Evolutionary conservation across 2,888 invertebrate genomes (phyloP), one percentile per base, ranked within the genome.

Genomic region (Odontocolon sp.): DNA sequence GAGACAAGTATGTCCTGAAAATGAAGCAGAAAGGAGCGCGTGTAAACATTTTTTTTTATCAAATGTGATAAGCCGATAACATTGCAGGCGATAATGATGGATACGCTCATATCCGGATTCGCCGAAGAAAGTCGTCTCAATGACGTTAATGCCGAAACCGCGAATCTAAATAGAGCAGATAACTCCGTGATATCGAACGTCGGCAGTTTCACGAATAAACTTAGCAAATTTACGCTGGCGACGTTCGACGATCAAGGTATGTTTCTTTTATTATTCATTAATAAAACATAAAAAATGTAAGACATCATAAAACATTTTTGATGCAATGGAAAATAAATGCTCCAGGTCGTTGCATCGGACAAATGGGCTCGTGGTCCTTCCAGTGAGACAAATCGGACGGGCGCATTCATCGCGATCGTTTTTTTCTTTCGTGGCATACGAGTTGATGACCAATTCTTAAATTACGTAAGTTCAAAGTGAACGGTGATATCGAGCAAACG

Each of bases 171-270:
- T 77, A 78, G 86, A 83, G 80, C 79, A 45, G 82, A 84, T 63
- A 69, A 76, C 40, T 81, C 83, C 69, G 81, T 84, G 75, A 79
- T 85, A 76, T 81, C 85, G 50, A 88, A 86, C 61, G 67, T 81
- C 71, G 89, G 89, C 63, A 89, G 81, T 81, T 90, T 97, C 1
- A 95, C 96, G 82, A 97, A 97, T 91, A 97, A 97, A 91, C 92
- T 97, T 77, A 95, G 96, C 77, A 94, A 96, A 82, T 92, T 97
- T 45, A 96, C 97, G 33, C 92, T 97, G 72, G 97, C 97, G 40
- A 97, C 97, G 1, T 97, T 97, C 89, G 97, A 97, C 87, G 97
- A 97, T 63, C 94, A 97, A 86, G 97, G 93, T 92, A 90, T 82
- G 8, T 61, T 68, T 67, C 23, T 31, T 28, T 57, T n/a, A 31